Evolutionary conservation across 53 echinoderm and acorn worm genomes (phyloP).

Genomic region (Holothuria leucospilota): DNA sequence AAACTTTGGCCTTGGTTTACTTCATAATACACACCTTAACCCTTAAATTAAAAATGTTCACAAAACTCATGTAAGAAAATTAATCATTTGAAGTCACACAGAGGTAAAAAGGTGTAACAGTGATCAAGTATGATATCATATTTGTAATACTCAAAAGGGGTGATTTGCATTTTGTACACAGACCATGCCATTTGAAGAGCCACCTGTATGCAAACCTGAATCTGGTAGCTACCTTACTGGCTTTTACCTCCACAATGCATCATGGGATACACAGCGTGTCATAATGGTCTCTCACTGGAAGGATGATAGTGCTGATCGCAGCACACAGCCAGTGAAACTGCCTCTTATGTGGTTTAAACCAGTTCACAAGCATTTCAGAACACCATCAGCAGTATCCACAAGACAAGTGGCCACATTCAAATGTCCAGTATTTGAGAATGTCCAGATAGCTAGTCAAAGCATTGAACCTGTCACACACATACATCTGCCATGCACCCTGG

Average conservation of each 20-base stretch:
- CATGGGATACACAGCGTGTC: conserved; percentile 52
- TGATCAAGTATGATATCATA: too few relatives aligned
- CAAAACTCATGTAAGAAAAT: too few relatives aligned
- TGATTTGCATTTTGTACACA: too few relatives aligned
- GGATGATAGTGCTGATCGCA: conserved; percentile 11
- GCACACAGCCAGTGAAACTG: conserved; percentile 41
- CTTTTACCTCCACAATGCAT: conserved; percentile 79
- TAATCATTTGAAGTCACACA: too few relatives aligned
- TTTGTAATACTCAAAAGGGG: too few relatives aligned
- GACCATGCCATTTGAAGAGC: conserved; percentile 50
- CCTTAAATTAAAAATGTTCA: too few relatives aligned
- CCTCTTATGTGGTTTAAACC: conserved; percentile 84
- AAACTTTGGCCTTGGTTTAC: too few relatives aligned
- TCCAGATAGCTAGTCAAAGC: conserved; percentile 10
- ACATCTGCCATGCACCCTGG: conserved; percentile 70
- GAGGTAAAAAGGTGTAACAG: too few relatives aligned
- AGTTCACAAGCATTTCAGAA: conserved; percentile 4
- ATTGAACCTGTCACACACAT: conserved; percentile 60
- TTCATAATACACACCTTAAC: too few relatives aligned
- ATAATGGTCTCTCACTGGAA: conserved; percentile 29
- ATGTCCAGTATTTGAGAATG: conserved; percentile 60
- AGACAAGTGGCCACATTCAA: conserved; percentile 14
- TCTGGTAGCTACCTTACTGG: conserved; percentile 77
- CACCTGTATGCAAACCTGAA: conserved; percentile 65
- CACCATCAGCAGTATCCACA: background rate